Base-by-base conservation (phyloP, 2,797 vertebrate species). In the Cetoscarus ocellatus region DNA sequence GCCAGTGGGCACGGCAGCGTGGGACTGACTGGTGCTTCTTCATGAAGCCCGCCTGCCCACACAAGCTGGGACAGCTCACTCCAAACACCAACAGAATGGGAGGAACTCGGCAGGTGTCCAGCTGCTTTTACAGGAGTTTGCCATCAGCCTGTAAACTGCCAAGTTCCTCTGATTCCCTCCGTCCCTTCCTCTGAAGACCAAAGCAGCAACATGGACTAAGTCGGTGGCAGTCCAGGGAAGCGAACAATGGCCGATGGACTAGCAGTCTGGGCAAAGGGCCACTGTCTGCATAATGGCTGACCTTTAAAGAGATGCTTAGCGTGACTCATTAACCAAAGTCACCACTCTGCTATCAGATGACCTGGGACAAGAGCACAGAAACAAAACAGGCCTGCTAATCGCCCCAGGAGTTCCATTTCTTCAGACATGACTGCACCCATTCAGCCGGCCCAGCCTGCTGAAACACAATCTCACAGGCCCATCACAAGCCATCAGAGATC, bases 281-380 rank as follows among this genome's bases (percentile, higher is more conserved):
- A 89, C 86, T 40, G 88, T 82, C 87, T 90, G 88, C 94, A 94
- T 92, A 94, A 91, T 91, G 90, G 93, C 91, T 92, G 86, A 95
- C 95, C 95, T 95, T 94, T 95, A 94, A 91, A 92, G 91, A 90
- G 93, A 94, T 88, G 88, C 95, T 94, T 92, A 92, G 91, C 80
- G 67, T 75, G 67, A 95, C 83, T 91, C 89, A 94, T 95, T 91
- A 93, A 92, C 91, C 92, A 91, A 92, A 95, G 91, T 95, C 94
- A 93, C 78, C 93, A 89, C 93, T 84, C 66, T 77, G 91, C 90
- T 94, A 95, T 95, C 91, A 95, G 95, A 94, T 94, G 94, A 94
- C 93, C 95, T 93, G 86, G 86, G 94, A 93, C 82, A 87, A 93
- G 56, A 80, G 91, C 90, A 61, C 85, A 89, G 92, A 91, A 93